Evolutionary conservation across 2,113 vertebrate genomes (phyloP).

Genomic region (Aspidoscelis tigris): DNA sequence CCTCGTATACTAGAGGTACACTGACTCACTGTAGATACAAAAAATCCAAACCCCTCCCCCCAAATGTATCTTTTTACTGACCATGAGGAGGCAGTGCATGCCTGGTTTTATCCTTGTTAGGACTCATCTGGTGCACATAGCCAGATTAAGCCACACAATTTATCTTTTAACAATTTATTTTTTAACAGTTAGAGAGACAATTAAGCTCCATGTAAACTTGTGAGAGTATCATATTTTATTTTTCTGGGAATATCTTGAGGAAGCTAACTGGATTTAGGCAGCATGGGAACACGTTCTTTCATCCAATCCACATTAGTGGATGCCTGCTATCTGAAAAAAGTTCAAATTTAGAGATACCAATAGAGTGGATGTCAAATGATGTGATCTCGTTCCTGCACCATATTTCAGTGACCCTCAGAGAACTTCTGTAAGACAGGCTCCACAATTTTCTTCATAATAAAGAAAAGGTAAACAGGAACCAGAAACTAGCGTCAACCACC

Average conservation of each 20-base stretch:
- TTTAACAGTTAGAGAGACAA: neutral
- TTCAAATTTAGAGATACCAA: too few species aligned
- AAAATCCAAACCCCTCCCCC: too few species aligned
- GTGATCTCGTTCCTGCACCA: neutral
- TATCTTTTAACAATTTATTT: neutral
- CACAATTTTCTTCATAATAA: neutral
- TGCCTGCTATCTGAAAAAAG: too few species aligned
- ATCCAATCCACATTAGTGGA: neutral
- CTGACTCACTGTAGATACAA: too few species aligned
- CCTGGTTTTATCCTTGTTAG: too few species aligned
- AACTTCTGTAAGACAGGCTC: neutral
- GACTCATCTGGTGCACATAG: too few species aligned
- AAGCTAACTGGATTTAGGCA: neutral
- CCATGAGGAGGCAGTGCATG: too few species aligned
- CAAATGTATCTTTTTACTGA: too few species aligned
- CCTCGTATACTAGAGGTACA: too few species aligned
- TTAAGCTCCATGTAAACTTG: neutral
- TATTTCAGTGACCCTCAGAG: neutral
- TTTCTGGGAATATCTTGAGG: neutral
- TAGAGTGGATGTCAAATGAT: neutral
- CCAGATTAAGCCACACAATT: too few species aligned
- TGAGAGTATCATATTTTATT: neutral
- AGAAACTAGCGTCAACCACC: neutral
- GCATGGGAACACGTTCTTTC: neutral
- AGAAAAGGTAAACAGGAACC: neutral